A percentile compares a stretch with the other conserved stretches of the same genome.
Conservation (phyloP, 1,140 invertebrate genomes). For the Nebria ingens region DNA sequence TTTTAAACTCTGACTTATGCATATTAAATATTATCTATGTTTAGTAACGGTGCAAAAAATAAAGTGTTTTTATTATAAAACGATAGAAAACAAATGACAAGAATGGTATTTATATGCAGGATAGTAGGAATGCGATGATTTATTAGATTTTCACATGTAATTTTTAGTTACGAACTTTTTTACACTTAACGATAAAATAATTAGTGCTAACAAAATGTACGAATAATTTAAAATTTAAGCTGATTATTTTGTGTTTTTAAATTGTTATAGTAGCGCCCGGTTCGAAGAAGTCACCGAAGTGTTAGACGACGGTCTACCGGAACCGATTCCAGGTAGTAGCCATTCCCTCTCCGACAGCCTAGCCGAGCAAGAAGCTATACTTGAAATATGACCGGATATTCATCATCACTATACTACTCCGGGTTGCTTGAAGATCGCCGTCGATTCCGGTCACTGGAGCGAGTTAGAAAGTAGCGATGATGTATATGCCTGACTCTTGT, state of each 20-base stretch:
- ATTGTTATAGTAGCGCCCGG: constrained; percentile 20
- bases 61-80: too few relatives aligned
- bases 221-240: too few relatives aligned
- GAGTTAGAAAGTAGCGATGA: constrained; percentile 21
- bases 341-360: constrained; percentile 29
- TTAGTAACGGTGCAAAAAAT: too few relatives aligned
- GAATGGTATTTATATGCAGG: too few relatives aligned
- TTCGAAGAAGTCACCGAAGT: constrained; percentile 33
- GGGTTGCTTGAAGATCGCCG: constrained; percentile 26
- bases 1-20: too few relatives aligned
- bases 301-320: constrained; percentile 29
- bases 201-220: too few relatives aligned
- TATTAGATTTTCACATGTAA: too few relatives aligned
- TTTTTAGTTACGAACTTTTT: too few relatives aligned
- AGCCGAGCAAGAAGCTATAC: constrained; percentile 25
- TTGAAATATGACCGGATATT: constrained; percentile 32
- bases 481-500: not conserved
- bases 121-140: too few relatives aligned
- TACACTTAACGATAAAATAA: too few relatives aligned
- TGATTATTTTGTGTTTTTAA: not conserved
- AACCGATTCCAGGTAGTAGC: constrained; percentile 30
- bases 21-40: too few relatives aligned
- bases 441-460: constrained; percentile 28
- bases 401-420: constrained; percentile 25
- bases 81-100: too few relatives aligned